These are phyloP conservation scores for Hemibagrus guttatus DNA, from an alignment of 2,797 vertebrate species.

Conservation along the genomic window DNA sequence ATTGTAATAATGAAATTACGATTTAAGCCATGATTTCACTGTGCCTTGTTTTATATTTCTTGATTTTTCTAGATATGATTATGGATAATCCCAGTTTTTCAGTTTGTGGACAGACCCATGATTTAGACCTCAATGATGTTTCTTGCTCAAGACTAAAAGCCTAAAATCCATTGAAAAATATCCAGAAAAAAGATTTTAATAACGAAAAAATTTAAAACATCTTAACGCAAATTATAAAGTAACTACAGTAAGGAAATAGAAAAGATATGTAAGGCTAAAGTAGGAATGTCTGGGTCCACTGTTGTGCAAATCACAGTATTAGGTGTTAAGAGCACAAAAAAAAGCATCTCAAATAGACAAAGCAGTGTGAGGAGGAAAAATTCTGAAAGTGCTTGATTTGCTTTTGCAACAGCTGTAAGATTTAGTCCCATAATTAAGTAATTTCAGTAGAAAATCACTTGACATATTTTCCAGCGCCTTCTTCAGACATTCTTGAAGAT, in stretches of 20 bases:
- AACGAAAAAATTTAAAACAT: background rate
- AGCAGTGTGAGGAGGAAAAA: background rate
- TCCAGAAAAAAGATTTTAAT: background rate
- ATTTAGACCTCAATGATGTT: background rate
- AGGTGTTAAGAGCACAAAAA: background rate
- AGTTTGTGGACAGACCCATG: background rate
- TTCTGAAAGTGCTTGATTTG: background rate
- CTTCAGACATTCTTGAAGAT: slow-evolving; percentile 24
- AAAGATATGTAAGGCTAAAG: background rate
- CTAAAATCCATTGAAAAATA: too few species aligned
- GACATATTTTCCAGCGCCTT: slow-evolving; percentile 37
- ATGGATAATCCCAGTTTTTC: background rate
- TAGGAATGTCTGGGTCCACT: background rate
- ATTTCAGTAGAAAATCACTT: slow-evolving; percentile 38
- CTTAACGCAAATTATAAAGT: background rate
- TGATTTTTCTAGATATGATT: background rate
- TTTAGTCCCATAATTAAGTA: slow-evolving; percentile 8
- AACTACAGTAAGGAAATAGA: background rate
- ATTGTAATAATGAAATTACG: background rate
- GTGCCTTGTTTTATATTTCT: too few species aligned
- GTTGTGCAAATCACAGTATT: background rate
- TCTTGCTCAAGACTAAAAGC: background rate
- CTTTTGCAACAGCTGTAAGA: background rate
- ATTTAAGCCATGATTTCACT: background rate
- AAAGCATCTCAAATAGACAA: too few species aligned